Conservation (phyloP, 2,888 invertebrate genomes). For the Anorthoa munda region DNA sequence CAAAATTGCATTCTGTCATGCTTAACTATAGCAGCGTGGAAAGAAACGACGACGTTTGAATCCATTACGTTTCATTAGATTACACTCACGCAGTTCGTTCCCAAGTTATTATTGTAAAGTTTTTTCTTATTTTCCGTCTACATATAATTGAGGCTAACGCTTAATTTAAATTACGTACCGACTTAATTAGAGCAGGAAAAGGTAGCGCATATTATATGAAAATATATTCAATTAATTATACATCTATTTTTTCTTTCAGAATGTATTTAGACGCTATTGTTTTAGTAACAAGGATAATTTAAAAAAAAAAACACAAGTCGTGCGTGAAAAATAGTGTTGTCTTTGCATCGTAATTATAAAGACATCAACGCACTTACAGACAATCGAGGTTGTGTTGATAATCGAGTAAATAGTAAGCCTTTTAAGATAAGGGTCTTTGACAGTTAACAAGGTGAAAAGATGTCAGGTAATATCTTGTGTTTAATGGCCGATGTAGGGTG, state of each 20-base stretch:
- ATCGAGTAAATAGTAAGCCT: neutral
- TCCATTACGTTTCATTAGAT: conserved; percentile 56
- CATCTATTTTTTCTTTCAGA: neutral
- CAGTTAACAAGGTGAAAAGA: conserved; percentile 6
- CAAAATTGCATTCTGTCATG: conserved; percentile 65
- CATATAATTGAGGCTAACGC: conserved; percentile 18
- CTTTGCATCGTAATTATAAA: conserved; percentile 47
- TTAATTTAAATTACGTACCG: conserved; percentile 36
- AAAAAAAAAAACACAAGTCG: neutral
- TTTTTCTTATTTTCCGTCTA: conserved; percentile 26
- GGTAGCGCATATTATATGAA: neutral
- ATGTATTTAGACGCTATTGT: neutral
- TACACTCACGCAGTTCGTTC: conserved; percentile 31
- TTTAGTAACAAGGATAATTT: neutral
- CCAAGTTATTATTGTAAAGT: conserved; percentile 20
- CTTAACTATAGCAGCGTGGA: conserved; percentile 39
- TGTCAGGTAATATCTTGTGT: conserved; percentile 24
- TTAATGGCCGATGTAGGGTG: conserved; percentile 12
- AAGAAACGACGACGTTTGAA: conserved; percentile 51
- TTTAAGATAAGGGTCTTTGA: neutral
- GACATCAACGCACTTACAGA: conserved; percentile 64
- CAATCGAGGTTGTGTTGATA: neutral
- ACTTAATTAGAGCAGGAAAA: conserved; percentile 43
- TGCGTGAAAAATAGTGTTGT: conserved; percentile 4
- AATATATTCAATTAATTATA: conserved; percentile 11